These are phyloP conservation scores for Scaeva pyrastri DNA, from an alignment of 2,888 invertebrate species.

Conservation along the genomic window DNA sequence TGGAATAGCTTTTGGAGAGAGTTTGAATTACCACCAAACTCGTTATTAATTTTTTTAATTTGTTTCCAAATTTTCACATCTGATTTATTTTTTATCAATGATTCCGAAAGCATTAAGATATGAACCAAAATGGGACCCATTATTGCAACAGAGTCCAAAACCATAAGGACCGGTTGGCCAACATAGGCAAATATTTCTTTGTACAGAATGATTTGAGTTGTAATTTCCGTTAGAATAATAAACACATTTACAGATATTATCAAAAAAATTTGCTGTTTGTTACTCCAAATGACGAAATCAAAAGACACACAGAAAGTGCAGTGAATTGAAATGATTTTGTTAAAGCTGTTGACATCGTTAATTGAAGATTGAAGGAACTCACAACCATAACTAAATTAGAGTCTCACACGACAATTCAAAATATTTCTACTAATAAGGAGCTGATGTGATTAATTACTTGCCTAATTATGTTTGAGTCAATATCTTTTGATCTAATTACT, in stretches of 20 bases:
- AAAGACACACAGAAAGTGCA: slow-evolving; percentile 22
- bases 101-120: slow-evolving; percentile 43
- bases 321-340: slow-evolving; percentile 35
- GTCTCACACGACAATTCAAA: background rate
- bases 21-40: background rate
- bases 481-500: slow-evolving; percentile 1
- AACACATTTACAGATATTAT: slow-evolving; percentile 27
- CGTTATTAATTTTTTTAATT: slow-evolving; percentile 2
- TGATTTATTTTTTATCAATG: slow-evolving; percentile 36
- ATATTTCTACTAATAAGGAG: background rate
- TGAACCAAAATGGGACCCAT: slow-evolving; percentile 43
- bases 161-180: slow-evolving; percentile 54
- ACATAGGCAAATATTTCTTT: slow-evolving; percentile 46
- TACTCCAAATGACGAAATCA: slow-evolving; percentile 3
- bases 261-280: slow-evolving; percentile 10
- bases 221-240: slow-evolving; percentile 19
- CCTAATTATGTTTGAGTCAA: slow-evolving; percentile 1
- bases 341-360: slow-evolving; percentile 30
- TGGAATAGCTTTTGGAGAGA: slow-evolving; percentile 23
- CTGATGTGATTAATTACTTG: slow-evolving; percentile 38
- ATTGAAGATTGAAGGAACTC: background rate
- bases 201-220: slow-evolving; percentile 15
- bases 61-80: slow-evolving; percentile 54
- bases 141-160: slow-evolving; percentile 33
- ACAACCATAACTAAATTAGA: background rate